Percentiles rank a stretch among this genome's conserved stretches.
Evolutionary conservation across 2,113 vertebrate species (phyloP).

Genomic region (Cyprinodon variegatus): DNA sequence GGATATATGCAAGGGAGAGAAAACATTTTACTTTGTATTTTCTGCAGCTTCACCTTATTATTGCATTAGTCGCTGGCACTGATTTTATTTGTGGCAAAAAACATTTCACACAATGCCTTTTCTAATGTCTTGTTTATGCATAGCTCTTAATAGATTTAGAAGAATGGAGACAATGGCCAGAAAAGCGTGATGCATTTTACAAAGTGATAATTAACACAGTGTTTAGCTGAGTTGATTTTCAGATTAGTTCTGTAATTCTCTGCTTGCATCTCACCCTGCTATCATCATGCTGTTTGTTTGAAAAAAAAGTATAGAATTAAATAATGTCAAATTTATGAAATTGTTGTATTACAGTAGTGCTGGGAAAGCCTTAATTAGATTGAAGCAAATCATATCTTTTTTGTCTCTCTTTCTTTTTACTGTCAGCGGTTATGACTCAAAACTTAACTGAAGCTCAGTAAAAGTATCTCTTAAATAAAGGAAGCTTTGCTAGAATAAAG

Average conservation of each 20-base stretch:
- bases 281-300: neutral
- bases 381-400: neutral
- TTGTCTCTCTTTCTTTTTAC: neutral
- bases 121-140: neutral
- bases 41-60: neutral
- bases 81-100: neutral
- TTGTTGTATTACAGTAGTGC: neutral
- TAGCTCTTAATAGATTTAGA: neutral
- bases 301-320: neutral
- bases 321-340: neutral
- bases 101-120: neutral
- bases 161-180: neutral
- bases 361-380: slow-evolving; percentile 2
- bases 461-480: neutral
- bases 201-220: neutral
- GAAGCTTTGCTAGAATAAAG: neutral
- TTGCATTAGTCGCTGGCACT: neutral
- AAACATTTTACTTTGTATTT: neutral
- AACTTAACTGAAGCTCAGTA: slow-evolving; percentile 15
- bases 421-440: slow-evolving; percentile 5
- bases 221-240: neutral
- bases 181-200: neutral
- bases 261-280: neutral
- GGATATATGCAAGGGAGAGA: too few species aligned
- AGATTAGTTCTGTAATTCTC: neutral